phyloP scores from a whole-genome alignment of 2,888 invertebrate species.

The Drosophila austrosaltans region DNA sequence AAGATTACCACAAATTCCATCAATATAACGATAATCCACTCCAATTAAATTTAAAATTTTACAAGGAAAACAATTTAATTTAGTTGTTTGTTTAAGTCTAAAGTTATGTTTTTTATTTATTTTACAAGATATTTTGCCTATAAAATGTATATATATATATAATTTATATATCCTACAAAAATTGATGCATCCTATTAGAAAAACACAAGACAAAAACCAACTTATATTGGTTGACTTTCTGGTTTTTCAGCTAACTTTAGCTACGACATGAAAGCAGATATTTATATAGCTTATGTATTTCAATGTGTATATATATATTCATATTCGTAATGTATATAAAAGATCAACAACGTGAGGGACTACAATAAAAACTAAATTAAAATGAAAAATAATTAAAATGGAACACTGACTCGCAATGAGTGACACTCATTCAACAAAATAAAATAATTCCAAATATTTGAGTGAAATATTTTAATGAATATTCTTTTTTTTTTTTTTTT shows the following conservation, averaged over 20 bases:
- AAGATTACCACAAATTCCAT: too few relatives aligned
- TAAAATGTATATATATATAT: conserved; percentile 46
- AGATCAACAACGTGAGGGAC: conserved; percentile 55
- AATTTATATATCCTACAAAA: conserved; percentile 39
- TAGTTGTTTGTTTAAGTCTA: conserved; percentile 60
- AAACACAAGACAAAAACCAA: conserved; percentile 38
- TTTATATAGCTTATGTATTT: conserved; percentile 21
- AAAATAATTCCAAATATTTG: conserved; percentile 31
- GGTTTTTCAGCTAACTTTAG: conserved; percentile 37
- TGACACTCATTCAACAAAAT: conserved; percentile 16
- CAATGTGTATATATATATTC: conserved; percentile 20
- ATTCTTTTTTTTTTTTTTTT: conserved; percentile 11
- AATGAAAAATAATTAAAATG: conserved; percentile 16
- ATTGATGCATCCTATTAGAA: conserved; percentile 41
- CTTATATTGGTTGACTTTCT: conserved; percentile 23
- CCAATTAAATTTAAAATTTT: neutral
- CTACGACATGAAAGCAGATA: conserved; percentile 29
- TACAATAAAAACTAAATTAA: conserved; percentile 16
- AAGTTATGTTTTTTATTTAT: conserved; percentile 64
- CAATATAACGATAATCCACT: too few relatives aligned
- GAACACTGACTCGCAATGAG: conserved; percentile 22
- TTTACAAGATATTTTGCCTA: conserved; percentile 56
- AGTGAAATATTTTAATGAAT: conserved; percentile 34
- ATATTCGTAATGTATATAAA: conserved; percentile 34
- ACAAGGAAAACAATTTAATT: conserved; percentile 18